phyloP scores from a whole-genome alignment of 2,797 vertebrate genomes.

The Calcarius lapponicus region DNA sequence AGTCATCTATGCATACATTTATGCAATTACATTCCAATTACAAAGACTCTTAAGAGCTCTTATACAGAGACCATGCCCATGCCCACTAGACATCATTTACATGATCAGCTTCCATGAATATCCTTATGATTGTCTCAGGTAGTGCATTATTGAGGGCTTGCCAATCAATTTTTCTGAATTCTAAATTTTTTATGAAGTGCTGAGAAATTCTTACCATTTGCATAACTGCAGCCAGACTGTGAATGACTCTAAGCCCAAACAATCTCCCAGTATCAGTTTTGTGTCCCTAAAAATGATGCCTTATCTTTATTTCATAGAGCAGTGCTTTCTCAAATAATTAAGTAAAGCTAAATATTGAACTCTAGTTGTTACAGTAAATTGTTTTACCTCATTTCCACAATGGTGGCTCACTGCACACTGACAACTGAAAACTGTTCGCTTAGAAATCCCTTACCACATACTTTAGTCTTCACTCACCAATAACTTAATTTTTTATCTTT shows the following conservation, averaged over 20 bases:
- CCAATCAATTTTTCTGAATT: neutral
- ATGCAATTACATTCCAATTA: neutral
- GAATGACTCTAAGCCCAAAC: neutral
- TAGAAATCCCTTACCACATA: slow-evolving; percentile 34
- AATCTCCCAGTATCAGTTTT: neutral
- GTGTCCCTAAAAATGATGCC: neutral
- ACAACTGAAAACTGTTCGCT: slow-evolving; percentile 13
- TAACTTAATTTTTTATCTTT: neutral
- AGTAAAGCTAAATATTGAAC: neutral
- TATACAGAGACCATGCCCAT: neutral
- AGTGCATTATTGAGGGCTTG: neutral
- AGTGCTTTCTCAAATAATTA: neutral
- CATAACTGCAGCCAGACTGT: neutral
- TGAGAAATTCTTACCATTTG: neutral
- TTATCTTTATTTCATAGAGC: neutral
- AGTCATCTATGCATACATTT: neutral
- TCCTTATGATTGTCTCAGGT: neutral
- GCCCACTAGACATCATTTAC: neutral
- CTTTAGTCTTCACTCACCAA: neutral
- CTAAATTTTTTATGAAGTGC: neutral
- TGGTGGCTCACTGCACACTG: neutral
- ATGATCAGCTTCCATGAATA: neutral
- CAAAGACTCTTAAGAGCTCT: neutral
- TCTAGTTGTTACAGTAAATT: neutral
- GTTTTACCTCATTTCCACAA: neutral